A percentile compares a stretch with the other conserved stretches of the same genome.
These are phyloP conservation scores for Thelaira solivaga DNA, from an alignment of 2,888 invertebrate species.

Conservation along the genomic window DNA sequence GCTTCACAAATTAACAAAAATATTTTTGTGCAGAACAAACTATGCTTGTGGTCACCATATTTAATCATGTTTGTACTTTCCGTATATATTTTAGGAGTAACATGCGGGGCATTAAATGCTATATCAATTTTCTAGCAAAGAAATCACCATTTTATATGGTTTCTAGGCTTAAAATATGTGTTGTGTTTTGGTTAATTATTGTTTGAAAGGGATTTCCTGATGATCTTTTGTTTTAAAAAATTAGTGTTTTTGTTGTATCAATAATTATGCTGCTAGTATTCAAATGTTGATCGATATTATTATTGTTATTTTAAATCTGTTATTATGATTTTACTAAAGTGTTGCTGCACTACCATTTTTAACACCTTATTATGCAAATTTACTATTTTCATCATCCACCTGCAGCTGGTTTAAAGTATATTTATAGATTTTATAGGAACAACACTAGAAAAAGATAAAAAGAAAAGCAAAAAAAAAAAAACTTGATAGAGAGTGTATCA, in stretches of 20 bases:
- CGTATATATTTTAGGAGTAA: too few relatives aligned
- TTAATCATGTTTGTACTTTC: too few relatives aligned
- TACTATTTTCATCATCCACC: slow-evolving; percentile 28
- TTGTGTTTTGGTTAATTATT: too few relatives aligned
- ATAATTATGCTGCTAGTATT: background rate
- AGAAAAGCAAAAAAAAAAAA: background rate
- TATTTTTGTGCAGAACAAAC: too few relatives aligned
- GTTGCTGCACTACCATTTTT: slow-evolving; percentile 45
- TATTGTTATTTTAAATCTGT: background rate
- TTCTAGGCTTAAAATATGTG: too few relatives aligned
- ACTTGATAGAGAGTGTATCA: slow-evolving; percentile 32
- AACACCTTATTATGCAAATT: slow-evolving; percentile 62
- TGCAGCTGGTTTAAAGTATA: slow-evolving; percentile 35
- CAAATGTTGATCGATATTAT: slow-evolving; percentile 2
- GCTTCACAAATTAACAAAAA: too few relatives aligned
- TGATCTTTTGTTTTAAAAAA: background rate
- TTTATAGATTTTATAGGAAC: slow-evolving; percentile 21
- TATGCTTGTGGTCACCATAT: too few relatives aligned
- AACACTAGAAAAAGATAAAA: background rate
- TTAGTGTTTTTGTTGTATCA: background rate
- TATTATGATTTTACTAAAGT: slow-evolving; percentile 23
- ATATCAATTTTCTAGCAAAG: too few relatives aligned
- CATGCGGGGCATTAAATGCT: too few relatives aligned
- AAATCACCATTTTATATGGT: too few relatives aligned
- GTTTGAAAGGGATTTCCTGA: too few relatives aligned